Evolutionary conservation across 2,113 vertebrate species (phyloP), one percentile per base, ranked within the genome.

Genomic region (Heterotis niloticus): DNA sequence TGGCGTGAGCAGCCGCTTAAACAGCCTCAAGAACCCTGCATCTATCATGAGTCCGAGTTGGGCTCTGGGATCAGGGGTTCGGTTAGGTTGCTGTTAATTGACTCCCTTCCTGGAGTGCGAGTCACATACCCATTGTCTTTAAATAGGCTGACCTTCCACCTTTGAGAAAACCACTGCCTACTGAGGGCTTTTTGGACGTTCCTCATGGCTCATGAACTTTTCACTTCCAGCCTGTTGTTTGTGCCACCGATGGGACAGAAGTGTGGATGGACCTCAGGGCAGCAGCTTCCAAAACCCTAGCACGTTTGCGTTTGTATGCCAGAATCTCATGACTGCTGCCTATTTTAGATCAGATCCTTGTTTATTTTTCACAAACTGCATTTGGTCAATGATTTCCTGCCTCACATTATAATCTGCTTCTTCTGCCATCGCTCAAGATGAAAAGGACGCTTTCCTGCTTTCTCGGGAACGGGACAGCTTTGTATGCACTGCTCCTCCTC

Each of bases 131-230:
- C 65, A n/a, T 28, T 76, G 62, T n/a, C 24, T 65, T 52, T 76
- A 65, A 65, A 51, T 64, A 60, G 75, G 12, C 44, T 76, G 62
- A 76, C 75, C 75, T 57, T 52, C 64, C 10, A 24, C 26, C 59
- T 44, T 24, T 4, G 10, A 65, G 18, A 54, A 64, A 65, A 64
- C 64, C 62, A 60, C n/a, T 56, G n/a, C 26, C 26, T 44, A 13
- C 57, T 4, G 72, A 24, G 20, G 44, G 74, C 74, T 16, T 5
- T 24, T 12, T 64, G 12, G 59, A 12, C 51, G 10, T 5, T 1
- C 14, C 65, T 24, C 34, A 0, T 29, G 20, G 14, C 75, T 76
- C 60, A 65, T 64, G 44, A 76, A 65, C 62, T 5, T 65, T 5
- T 69, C 34, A 51, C 2, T 52, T 71, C 13, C 29, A 12, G 9